Percentiles rank a stretch among this genome's conserved stretches.
These are phyloP conservation scores for Isotomurus palustris DNA, from an alignment of 2,888 invertebrate species.

Conservation along the genomic window DNA sequence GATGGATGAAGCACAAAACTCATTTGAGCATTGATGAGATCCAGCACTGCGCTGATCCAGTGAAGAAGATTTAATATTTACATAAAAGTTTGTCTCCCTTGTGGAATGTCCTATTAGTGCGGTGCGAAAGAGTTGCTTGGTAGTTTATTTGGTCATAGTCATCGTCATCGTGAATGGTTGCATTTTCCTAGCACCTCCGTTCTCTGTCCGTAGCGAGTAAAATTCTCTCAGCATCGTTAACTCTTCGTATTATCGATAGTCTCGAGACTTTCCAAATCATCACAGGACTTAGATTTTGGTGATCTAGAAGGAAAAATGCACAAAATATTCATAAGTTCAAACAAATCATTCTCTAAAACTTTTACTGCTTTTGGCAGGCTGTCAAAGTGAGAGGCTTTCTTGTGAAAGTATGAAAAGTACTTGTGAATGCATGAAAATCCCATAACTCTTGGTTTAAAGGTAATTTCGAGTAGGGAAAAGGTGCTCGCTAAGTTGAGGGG, in stretches of 20 bases:
- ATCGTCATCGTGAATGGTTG: neutral
- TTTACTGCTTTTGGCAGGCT: slow-evolving; percentile 12
- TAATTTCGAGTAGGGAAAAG: too few relatives aligned
- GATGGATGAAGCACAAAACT: too few relatives aligned
- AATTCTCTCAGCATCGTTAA: neutral
- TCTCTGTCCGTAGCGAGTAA: neutral
- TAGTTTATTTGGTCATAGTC: neutral
- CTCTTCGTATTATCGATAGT: slow-evolving; percentile 10
- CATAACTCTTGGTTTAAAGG: neutral
- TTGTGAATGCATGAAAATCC: slow-evolving; percentile 1
- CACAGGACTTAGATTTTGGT: slow-evolving; percentile 51
- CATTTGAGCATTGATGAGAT: too few relatives aligned
- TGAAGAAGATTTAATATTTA: too few relatives aligned
- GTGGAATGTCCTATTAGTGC: neutral
- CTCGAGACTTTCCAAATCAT: slow-evolving; percentile 49
- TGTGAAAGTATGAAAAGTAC: slow-evolving; percentile 1
- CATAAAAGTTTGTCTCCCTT: neutral
- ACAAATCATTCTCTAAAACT: slow-evolving; percentile 12
- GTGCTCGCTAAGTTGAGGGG: too few relatives aligned
- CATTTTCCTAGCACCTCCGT: slow-evolving; percentile 2
- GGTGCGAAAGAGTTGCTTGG: neutral
- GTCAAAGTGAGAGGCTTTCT: slow-evolving; percentile 10
- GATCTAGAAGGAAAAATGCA: too few relatives aligned
- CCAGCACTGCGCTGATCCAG: too few relatives aligned
- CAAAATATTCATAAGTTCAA: slow-evolving; percentile 7